Conservation (phyloP, 2,113 vertebrate species). For the Heptranchias perlo region DNA sequence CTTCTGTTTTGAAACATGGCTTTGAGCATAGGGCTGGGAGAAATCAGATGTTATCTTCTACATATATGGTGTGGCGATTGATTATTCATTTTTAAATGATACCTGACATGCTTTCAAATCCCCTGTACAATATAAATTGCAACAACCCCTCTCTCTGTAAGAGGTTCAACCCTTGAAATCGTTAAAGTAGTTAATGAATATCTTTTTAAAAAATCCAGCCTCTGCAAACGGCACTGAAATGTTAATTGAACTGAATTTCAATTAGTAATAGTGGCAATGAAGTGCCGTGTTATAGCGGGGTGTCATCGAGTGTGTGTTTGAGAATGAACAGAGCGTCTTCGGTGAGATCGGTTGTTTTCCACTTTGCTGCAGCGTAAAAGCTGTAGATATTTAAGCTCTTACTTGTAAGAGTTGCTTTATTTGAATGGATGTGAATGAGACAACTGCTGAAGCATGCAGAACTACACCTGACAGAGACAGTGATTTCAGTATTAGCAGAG, state of each 20-base stretch:
- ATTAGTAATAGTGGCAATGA: background rate
- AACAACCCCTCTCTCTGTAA: background rate
- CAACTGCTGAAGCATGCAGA: constrained; percentile 63
- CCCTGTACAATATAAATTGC: background rate
- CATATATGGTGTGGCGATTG: background rate
- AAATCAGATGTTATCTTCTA: background rate
- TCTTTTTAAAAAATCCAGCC: background rate
- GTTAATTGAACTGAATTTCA: constrained; percentile 22
- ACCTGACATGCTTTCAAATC: constrained; percentile 1
- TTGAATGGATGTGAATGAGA: constrained; percentile 75
- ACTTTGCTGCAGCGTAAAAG: background rate
- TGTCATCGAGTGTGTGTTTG: background rate
- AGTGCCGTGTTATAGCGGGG: background rate
- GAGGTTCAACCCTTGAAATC: constrained; percentile 15
- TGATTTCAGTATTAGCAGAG: constrained; percentile 54
- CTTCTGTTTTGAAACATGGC: background rate
- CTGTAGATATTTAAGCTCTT: constrained; percentile 48
- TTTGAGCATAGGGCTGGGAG: background rate
- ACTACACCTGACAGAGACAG: constrained; percentile 64
- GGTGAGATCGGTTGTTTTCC: constrained; percentile 39
- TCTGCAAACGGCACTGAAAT: background rate
- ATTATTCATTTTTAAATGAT: background rate
- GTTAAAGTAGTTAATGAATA: constrained; percentile 22
- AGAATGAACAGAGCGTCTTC: background rate
- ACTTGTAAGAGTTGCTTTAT: constrained; percentile 68